Percentiles rank a stretch among this genome's conserved stretches.
These are phyloP conservation scores for Spilosoma lubricipeda DNA, from an alignment of 2,888 invertebrate genomes.

Conservation along the genomic window DNA sequence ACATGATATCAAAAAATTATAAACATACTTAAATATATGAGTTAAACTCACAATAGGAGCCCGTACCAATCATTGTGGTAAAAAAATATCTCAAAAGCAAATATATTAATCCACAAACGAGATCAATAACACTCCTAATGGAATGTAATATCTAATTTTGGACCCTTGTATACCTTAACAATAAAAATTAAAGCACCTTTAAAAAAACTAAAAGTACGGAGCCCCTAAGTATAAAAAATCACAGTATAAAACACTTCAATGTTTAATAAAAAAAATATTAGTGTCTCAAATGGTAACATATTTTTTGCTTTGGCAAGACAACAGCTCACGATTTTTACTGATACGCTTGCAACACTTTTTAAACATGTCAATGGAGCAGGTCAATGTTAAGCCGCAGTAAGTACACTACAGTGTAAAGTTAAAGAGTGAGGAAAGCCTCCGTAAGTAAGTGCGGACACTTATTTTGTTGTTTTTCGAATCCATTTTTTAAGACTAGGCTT, in stretches of 20 bases:
- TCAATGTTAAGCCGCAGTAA: neutral
- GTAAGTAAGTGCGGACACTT: no score
- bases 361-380: conserved; percentile 26
- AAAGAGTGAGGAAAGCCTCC: no score
- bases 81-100: conserved; percentile 26
- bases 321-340: conserved; percentile 19
- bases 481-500: neutral
- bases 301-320: conserved; percentile 49
- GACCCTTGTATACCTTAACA: conserved; percentile 36
- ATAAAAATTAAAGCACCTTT: conserved; percentile 23
- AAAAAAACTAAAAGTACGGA: conserved; percentile 24
- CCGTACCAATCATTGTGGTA: conserved; percentile 25
- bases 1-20: neutral
- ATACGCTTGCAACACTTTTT: neutral
- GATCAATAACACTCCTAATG: conserved; percentile 30
- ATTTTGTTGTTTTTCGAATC: no score
- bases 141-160: conserved; percentile 33
- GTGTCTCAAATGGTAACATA: conserved; percentile 41
- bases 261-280: conserved; percentile 7
- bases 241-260: conserved; percentile 18
- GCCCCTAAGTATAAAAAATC: conserved; percentile 25
- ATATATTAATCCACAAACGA: conserved; percentile 41
- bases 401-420: no score
- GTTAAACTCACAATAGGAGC: conserved; percentile 25
- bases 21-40: conserved; percentile 11